These are phyloP conservation scores for Anguilla marmorata DNA, from an alignment of 2,797 vertebrate genomes.

Conservation along the genomic window DNA sequence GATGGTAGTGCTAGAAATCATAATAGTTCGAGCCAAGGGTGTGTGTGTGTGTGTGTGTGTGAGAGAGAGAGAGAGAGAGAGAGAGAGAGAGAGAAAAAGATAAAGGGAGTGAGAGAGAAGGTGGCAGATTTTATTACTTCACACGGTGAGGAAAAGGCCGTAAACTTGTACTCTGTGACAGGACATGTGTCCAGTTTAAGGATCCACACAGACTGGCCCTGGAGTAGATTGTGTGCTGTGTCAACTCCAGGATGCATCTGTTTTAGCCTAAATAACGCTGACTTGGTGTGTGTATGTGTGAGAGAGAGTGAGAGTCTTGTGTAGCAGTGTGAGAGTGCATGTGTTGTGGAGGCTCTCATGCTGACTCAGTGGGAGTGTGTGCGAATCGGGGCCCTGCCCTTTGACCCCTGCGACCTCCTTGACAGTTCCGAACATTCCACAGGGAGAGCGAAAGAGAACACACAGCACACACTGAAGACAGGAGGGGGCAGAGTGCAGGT, in stretches of 20 bases:
- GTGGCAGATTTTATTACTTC: constrained; percentile 41
- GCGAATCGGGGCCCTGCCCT: constrained; percentile 67
- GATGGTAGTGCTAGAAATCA: background rate
- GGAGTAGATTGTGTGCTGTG: constrained; percentile 53
- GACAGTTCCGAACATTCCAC: constrained; percentile 60
- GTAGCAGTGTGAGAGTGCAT: constrained; percentile 41
- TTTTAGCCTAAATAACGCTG: constrained; percentile 56
- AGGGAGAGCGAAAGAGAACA: constrained; percentile 46
- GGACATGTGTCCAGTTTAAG: constrained; percentile 38
- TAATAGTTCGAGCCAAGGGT: background rate
- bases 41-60: background rate
- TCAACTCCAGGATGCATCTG: constrained; percentile 53
- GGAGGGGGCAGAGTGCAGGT: constrained; percentile 26
- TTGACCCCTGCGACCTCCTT: constrained; percentile 62
- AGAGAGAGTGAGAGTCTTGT: constrained; percentile 40
- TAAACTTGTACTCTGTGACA: constrained; percentile 51
- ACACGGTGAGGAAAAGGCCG: constrained; percentile 52
- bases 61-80: constrained; percentile 55
- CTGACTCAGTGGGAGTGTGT: constrained; percentile 59
- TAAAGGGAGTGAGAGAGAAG: background rate
- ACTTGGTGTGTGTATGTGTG: constrained; percentile 38
- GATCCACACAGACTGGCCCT: constrained; percentile 36
- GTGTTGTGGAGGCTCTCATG: constrained; percentile 42
- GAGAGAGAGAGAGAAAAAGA: background rate
- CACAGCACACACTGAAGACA: constrained; percentile 36